Conservation (phyloP, 1,140 invertebrate genomes). For the Drosophila serrata region DNA sequence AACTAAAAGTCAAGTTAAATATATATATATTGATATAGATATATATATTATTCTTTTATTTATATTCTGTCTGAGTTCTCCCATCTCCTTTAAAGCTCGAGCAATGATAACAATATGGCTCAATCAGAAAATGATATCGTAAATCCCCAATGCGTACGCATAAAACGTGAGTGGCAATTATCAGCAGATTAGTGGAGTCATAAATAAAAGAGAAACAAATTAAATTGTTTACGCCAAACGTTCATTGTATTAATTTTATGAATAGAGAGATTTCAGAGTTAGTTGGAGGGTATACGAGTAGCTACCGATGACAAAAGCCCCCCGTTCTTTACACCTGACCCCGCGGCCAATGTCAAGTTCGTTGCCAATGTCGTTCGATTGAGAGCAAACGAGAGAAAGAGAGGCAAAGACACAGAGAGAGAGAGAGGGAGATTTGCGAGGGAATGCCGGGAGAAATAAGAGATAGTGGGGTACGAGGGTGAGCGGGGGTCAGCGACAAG, state of each 20-base stretch:
- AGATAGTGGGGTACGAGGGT: not conserved
- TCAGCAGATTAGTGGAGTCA: slow-evolving; percentile 29
- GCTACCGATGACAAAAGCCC: not conserved
- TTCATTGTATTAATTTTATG: no score
- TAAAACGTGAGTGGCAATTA: slow-evolving; percentile 35
- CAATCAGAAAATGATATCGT: not conserved
- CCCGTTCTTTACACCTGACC: not conserved
- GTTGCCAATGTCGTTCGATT: slow-evolving; percentile 77
- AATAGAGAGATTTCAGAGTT: not conserved
- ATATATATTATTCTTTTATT: no score
- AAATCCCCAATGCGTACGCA: not conserved
- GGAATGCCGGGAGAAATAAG: not conserved
- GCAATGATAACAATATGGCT: not conserved
- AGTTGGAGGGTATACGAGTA: slow-evolving; percentile 12
- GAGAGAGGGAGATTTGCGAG: not conserved
- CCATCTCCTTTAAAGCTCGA: not conserved
- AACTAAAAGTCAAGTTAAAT: no score
- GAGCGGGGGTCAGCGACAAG: not conserved
- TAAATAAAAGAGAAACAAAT: slow-evolving; percentile 32
- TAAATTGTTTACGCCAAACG: slow-evolving; percentile 13
- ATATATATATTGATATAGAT: no score
- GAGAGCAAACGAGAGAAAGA: not conserved
- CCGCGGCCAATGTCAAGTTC: slow-evolving; percentile 62
- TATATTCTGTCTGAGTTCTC: not conserved
- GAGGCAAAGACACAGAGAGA: not conserved